A percentile compares a stretch with the other conserved stretches of the same genome.
phyloP scores from a whole-genome alignment of 2,888 invertebrate genomes.

The Melipona beecheii region DNA sequence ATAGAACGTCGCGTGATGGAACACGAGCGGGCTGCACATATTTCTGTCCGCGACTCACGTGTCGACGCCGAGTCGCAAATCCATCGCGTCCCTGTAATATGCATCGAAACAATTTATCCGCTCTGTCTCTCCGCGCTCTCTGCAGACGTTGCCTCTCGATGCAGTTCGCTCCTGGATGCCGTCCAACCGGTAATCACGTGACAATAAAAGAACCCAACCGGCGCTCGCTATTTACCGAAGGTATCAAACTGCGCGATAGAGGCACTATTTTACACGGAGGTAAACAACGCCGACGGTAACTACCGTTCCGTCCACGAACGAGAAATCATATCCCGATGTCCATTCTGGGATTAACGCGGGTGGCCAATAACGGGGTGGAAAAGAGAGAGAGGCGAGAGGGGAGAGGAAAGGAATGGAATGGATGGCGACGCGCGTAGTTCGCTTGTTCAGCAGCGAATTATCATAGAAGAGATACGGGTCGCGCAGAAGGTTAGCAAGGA shows the following conservation, averaged over 20 bases:
- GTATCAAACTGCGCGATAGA: neutral
- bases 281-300: neutral
- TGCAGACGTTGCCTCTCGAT: neutral
- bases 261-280: neutral
- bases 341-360: neutral
- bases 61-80: conserved; percentile 2
- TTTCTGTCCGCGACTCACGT: conserved; percentile 16
- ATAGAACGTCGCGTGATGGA: conserved; percentile 7
- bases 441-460: conserved; percentile 31
- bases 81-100: neutral
- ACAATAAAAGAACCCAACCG: neutral
- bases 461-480: conserved; percentile 19
- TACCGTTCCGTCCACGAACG: neutral
- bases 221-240: neutral
- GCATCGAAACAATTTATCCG: conserved; percentile 19
- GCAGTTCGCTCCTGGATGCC: neutral
- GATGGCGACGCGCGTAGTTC: neutral
- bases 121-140: neutral
- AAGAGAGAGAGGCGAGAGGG: neutral
- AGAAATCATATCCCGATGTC: neutral
- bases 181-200: conserved; percentile 4
- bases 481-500: neutral
- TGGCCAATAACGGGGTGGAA: neutral
- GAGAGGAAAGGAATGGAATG: too few species aligned
- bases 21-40: conserved; percentile 26